These are phyloP conservation scores for Drosophila mauritiana DNA, from an alignment of 1,140 invertebrate genomes.

Conservation along the genomic window DNA sequence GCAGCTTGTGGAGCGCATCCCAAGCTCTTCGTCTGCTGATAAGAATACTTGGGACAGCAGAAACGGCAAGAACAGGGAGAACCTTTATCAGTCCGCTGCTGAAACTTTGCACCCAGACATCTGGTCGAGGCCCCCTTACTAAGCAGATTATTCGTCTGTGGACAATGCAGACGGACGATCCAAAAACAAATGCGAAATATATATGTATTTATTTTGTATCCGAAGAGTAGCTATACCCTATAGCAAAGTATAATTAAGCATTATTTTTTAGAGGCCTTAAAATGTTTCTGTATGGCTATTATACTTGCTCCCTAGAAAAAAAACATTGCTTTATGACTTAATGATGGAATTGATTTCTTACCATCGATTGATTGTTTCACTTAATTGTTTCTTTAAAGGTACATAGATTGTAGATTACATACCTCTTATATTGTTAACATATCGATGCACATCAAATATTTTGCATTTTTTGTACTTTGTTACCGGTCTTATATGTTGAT, in stretches of 20 bases:
- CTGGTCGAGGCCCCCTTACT: constrained; percentile 27
- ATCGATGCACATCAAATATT: no score
- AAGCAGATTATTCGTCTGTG: constrained; percentile 43
- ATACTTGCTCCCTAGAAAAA: no score
- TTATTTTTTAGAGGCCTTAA: background rate
- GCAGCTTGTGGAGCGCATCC: constrained; percentile 39
- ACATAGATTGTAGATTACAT: no score
- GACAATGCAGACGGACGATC: constrained; percentile 25
- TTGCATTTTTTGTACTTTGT: no score
- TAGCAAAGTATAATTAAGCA: no score
- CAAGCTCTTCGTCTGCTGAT: constrained; percentile 28
- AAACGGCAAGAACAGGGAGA: constrained; percentile 28
- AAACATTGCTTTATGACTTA: no score
- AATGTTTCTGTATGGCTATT: no score
- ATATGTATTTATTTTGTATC: background rate
- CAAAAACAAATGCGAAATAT: constrained; percentile 3
- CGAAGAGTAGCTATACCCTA: background rate
- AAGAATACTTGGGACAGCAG: constrained; percentile 18
- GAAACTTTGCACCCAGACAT: constrained; percentile 55
- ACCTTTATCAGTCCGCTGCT: constrained; percentile 43
- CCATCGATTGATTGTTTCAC: no score
- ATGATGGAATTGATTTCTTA: no score
- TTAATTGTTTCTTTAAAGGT: no score
- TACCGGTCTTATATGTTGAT: no score
- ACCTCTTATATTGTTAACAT: no score